These are phyloP conservation scores for Trissoscelio sp. DNA, from an alignment of 2,888 invertebrate species.

Conservation along the genomic window DNA sequence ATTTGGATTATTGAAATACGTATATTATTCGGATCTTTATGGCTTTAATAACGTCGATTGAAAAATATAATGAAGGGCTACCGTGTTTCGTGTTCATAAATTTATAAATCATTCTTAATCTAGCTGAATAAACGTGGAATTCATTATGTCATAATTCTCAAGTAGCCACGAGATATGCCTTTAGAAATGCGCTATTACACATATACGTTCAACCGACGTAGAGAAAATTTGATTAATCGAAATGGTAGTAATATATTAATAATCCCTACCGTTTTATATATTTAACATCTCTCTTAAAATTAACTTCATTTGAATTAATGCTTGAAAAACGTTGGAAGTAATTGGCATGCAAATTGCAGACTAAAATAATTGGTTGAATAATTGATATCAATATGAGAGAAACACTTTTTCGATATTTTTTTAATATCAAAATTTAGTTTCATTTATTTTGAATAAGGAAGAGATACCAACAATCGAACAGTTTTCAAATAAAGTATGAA, in stretches of 20 bases:
- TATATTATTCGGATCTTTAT: constrained; percentile 2
- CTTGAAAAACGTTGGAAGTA: background rate
- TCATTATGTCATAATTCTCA: constrained; percentile 45
- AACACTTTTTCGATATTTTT: background rate
- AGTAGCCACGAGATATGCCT: constrained; percentile 57
- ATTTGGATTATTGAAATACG: constrained; percentile 19
- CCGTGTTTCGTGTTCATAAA: constrained; percentile 14
- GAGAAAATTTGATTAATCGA: constrained; percentile 53
- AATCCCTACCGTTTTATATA: constrained; percentile 9
- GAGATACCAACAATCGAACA: too few relatives aligned
- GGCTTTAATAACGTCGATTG: constrained; percentile 2
- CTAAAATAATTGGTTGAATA: background rate
- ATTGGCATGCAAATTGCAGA: background rate
- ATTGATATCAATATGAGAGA: background rate
- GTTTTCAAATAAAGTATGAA: too few relatives aligned
- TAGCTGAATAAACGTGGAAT: constrained; percentile 45
- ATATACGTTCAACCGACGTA: constrained; percentile 13
- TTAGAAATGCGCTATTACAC: constrained; percentile 47
- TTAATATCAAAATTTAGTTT: too few relatives aligned
- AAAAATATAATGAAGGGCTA: constrained; percentile 3
- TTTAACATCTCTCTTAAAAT: constrained; percentile 13
- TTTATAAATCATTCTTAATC: constrained; percentile 38
- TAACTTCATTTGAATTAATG: background rate
- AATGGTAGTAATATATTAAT: constrained; percentile 39
- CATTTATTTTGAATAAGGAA: too few relatives aligned